phyloP scores from a whole-genome alignment of 2,113 vertebrate species.

The Setophaga coronata region DNA sequence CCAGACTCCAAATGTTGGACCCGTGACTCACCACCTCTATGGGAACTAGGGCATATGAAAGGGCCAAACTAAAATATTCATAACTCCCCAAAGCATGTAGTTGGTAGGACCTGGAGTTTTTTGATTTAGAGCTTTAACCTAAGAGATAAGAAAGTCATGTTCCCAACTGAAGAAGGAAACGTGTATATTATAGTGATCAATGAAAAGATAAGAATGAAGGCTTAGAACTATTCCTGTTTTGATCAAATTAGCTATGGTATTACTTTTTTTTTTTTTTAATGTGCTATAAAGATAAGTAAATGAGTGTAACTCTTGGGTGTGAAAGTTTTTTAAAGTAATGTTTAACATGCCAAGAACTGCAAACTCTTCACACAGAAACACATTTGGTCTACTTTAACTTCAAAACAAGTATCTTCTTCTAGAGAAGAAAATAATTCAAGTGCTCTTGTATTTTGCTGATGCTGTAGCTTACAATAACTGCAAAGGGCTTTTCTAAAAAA shows the following conservation, averaged over 20 bases:
- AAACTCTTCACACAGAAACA: background rate
- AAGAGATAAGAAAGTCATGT: background rate
- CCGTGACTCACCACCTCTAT: background rate
- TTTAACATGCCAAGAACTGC: background rate
- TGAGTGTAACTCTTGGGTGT: background rate
- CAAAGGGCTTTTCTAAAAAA: background rate
- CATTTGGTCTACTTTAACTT: constrained; percentile 4
- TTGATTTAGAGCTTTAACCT: background rate
- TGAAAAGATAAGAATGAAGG: constrained; percentile 19
- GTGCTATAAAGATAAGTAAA: constrained; percentile 37
- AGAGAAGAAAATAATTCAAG: background rate
- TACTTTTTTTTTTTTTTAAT: constrained; percentile 2
- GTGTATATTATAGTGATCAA: background rate
- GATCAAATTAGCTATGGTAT: background rate
- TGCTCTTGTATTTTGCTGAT: background rate
- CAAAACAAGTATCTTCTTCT: background rate
- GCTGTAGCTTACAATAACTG: background rate
- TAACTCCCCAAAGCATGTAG: background rate
- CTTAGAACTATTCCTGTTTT: constrained; percentile 10
- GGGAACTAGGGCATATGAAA: background rate
- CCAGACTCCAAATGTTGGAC: background rate
- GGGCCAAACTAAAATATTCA: background rate
- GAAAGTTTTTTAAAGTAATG: constrained; percentile 29
- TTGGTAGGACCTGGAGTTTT: background rate
- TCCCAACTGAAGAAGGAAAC: background rate